Evolutionary conservation across 2,888 invertebrate genomes (phyloP).

Genomic region (Xestia xanthographa): DNA sequence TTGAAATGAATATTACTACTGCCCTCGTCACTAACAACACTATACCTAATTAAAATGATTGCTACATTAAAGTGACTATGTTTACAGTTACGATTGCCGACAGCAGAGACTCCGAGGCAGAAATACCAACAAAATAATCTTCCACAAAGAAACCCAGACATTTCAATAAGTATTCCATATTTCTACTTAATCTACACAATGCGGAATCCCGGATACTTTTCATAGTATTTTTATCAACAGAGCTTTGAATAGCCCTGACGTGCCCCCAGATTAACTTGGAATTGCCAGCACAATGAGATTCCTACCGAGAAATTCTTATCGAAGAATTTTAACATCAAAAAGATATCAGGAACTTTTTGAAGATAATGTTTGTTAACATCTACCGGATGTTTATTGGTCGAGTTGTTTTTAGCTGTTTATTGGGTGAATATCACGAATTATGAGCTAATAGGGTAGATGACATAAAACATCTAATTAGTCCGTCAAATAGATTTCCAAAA

Average conservation of each 20-base stretch:
- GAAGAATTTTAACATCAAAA: conserved; percentile 49
- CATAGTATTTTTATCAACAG: conserved; percentile 38
- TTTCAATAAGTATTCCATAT: conserved; percentile 33
- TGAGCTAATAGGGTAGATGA: background rate
- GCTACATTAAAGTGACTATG: background rate
- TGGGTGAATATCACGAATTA: background rate
- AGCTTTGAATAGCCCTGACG: conserved; percentile 36
- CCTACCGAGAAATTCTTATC: conserved; percentile 35
- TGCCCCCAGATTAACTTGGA: conserved; percentile 44
- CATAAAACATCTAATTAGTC: too few relatives aligned
- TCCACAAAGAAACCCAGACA: background rate
- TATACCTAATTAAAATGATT: background rate
- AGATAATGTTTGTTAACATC: conserved; percentile 5
- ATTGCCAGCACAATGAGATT: conserved; percentile 41
- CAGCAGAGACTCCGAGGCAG: too few relatives aligned
- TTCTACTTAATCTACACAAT: conserved; percentile 37
- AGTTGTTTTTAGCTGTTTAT: background rate
- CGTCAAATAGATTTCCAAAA: too few relatives aligned
- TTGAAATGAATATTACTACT: background rate
- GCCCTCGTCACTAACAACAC: background rate
- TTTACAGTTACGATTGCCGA: background rate
- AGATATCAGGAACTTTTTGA: conserved; percentile 31
- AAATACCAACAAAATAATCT: background rate
- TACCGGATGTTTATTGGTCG: background rate
- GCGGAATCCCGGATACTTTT: conserved; percentile 30